These are phyloP conservation scores for Prosopocoilus inquinatus DNA, from an alignment of 2,888 invertebrate species.

Conservation along the genomic window DNA sequence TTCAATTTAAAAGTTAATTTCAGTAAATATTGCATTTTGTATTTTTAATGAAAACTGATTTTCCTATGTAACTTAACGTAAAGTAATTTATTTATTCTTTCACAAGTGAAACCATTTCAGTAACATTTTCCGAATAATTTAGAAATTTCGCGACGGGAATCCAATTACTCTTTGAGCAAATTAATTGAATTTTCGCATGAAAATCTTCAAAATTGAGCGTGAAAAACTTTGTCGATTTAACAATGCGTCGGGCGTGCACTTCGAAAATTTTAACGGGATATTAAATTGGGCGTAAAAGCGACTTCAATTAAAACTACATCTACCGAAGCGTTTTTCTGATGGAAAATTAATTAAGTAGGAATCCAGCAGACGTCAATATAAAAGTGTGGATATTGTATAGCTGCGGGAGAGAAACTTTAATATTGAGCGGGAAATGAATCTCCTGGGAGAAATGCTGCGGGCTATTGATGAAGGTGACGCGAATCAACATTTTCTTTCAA, in stretches of 20 bases:
- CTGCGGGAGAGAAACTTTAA: constrained; percentile 23
- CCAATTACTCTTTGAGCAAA: no score
- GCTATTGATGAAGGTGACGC: constrained; percentile 20
- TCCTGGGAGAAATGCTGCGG: constrained; percentile 5
- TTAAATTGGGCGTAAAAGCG: not conserved
- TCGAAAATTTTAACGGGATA: not conserved
- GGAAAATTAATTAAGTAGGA: constrained; percentile 28
- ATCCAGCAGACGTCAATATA: constrained; percentile 23
- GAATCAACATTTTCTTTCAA: constrained; percentile 17
- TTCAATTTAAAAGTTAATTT: no score
- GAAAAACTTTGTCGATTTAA: no score
- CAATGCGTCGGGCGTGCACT: not conserved
- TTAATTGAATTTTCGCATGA: no score
- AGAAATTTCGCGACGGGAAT: no score
- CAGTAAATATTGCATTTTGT: no score
- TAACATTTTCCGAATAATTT: no score
- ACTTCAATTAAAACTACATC: constrained; percentile 1
- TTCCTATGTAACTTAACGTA: no score
- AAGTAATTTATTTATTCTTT: no score
- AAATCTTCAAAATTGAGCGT: no score
- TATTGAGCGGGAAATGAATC: constrained; percentile 25
- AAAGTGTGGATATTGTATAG: constrained; percentile 26
- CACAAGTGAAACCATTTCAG: no score
- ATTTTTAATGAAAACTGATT: no score
- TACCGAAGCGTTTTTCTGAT: constrained; percentile 7